Evolutionary conservation across 2,797 vertebrate species (phyloP), one percentile per base, ranked within the genome.

Genomic region (Pangasius larnaudii): DNA sequence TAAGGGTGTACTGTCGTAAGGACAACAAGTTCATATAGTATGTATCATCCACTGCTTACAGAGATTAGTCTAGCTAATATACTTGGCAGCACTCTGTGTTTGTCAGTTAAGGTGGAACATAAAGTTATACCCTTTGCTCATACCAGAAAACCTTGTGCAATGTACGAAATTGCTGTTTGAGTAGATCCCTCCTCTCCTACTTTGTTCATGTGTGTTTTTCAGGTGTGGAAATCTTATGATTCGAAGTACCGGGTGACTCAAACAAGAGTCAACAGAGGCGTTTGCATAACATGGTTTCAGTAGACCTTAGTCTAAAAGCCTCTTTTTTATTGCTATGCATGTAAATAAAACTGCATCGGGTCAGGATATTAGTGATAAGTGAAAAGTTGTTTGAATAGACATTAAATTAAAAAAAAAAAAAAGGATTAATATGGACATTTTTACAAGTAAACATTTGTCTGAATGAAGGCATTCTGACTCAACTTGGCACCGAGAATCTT

Each of bases 211-310:
- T 92, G 87, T 91, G 80, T 74, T 87, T 92, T 90, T 79, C 19
- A 92, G 93, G 92, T 58, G 92, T 91, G 90, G 75, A 86, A 85
- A 74, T 84, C 91, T 84, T 65, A 88, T 90, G 87, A 89, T 89
- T 81, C 36, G 7, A 88, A 86, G 49, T 90, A 90, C 91, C 92
- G 92, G 92, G 91, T 96, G 95, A 96, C 94, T 95, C 93, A 93
- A 61, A 39, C 84, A 86, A 95, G 90, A 93, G 93, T 92, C 93
- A 96, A 96, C 93, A 96, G 89, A 95, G 94, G 94, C 87, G 94
- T 94, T 93, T 88, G 84, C 84, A 79, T 33, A 46, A 49, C 85
- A 63, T 77, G 56, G 13, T 87, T 71, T 87, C 78, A 81, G 49
- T 72, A 71, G 58, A 71, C 67, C 22, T 74, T 22, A 30, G 42